phyloP scores from a whole-genome alignment of 2,888 invertebrate species.

The Andrena chrysosceles region DNA sequence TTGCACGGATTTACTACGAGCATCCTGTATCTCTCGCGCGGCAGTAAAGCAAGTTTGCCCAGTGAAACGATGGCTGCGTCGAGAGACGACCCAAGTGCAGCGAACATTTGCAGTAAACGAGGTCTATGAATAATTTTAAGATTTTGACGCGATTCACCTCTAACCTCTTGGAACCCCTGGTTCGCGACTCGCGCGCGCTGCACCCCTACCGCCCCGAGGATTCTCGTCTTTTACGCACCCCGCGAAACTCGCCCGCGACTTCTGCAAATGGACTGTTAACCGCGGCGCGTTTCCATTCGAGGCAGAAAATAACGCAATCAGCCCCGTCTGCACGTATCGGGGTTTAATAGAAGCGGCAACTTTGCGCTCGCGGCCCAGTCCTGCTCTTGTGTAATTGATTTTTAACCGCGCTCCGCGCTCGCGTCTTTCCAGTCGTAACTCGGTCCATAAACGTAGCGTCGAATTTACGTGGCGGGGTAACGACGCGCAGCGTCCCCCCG shows the following conservation, averaged over 20 bases:
- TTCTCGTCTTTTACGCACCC: slow-evolving; percentile 1
- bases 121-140: slow-evolving; percentile 37
- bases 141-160: neutral
- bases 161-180: neutral
- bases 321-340: slow-evolving; percentile 23
- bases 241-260: slow-evolving; percentile 19
- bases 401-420: slow-evolving; percentile 38
- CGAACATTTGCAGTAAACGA: neutral
- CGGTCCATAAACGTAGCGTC: slow-evolving; percentile 40
- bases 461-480: slow-evolving; percentile 21
- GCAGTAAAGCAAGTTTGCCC: neutral
- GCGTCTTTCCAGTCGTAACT: slow-evolving; percentile 26
- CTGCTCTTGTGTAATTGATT: slow-evolving; percentile 47
- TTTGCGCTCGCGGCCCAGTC: neutral
- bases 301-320: slow-evolving; percentile 60
- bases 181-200: neutral
- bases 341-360: slow-evolving; percentile 15
- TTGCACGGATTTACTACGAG: neutral
- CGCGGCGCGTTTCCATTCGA: slow-evolving; percentile 48
- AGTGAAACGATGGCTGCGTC: neutral
- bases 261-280: slow-evolving; percentile 55
- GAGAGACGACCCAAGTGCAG: neutral
- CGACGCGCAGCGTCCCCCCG: slow-evolving; percentile 11
- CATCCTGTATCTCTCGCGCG: neutral
- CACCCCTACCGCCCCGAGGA: neutral